Conservation (phyloP, 2,113 vertebrate genomes). For the Dolichallabes microphthalmus region DNA sequence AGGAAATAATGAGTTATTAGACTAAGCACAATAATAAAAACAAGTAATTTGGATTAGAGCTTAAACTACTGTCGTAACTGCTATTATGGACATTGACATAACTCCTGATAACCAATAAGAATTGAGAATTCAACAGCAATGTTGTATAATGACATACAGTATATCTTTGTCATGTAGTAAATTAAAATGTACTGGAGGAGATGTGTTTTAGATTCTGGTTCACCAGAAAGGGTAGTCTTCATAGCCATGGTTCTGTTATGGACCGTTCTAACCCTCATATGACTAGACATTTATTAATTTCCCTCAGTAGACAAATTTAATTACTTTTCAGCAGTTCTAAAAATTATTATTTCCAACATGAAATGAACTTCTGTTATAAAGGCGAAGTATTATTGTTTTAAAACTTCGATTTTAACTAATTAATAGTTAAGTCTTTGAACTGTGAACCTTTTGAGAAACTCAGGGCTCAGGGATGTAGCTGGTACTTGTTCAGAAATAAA, state of each 20-base stretch:
- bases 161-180: background rate
- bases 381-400: background rate
- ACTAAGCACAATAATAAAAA: background rate
- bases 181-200: background rate
- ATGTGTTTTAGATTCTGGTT: background rate
- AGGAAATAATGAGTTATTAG: background rate
- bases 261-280: background rate
- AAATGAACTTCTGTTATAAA: background rate
- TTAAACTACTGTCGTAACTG: background rate
- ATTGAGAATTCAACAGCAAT: background rate
- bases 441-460: background rate
- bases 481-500: background rate
- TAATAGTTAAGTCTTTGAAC: background rate
- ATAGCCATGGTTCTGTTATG: background rate
- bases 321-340: background rate
- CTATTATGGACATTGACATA: background rate
- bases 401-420: no score
- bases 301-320: background rate
- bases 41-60: background rate
- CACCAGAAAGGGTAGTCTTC: background rate
- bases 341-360: slow-evolving; percentile 12
- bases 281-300: background rate
- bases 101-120: background rate
- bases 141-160: background rate
- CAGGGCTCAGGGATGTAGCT: background rate